Evolutionary conservation across 2,113 vertebrate genomes (phyloP).

Genomic region (Erythrocercus mccallii): DNA sequence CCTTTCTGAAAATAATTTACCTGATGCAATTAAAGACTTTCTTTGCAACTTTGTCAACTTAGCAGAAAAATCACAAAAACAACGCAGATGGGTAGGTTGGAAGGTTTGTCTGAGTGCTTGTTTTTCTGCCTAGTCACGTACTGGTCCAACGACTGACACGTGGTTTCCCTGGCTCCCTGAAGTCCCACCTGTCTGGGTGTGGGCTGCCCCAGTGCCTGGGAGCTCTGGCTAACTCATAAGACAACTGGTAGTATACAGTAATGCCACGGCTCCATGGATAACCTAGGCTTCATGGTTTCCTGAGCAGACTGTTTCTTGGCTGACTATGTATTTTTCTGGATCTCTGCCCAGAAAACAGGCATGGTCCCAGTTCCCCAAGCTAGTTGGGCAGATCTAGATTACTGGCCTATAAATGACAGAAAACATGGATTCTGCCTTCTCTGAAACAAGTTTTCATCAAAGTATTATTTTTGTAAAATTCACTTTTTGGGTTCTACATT

Average conservation of each 20-base stretch:
- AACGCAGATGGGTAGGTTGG: slow-evolving; percentile 28
- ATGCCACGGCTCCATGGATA: not conserved
- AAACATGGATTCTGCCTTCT: not conserved
- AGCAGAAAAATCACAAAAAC: not conserved
- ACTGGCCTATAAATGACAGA: not conserved
- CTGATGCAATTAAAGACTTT: not conserved
- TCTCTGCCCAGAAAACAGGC: not conserved
- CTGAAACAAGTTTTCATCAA: not conserved
- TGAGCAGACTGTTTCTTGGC: not conserved
- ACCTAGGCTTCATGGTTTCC: not conserved
- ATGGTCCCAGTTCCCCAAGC: not conserved
- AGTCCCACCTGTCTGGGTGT: not conserved
- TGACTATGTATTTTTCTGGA: not conserved
- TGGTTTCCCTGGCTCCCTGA: not conserved
- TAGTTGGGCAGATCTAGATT: not conserved
- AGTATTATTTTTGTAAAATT: not conserved
- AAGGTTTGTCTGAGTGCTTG: not conserved
- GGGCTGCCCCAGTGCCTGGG: not conserved
- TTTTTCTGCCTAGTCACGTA: not conserved
- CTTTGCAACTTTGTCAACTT: not conserved
- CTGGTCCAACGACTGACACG: not conserved
- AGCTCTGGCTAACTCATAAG: not conserved
- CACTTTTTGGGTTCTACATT: not conserved
- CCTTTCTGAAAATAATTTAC: not conserved
- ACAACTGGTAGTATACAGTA: not conserved